Evolutionary conservation across 2,797 vertebrate genomes (phyloP).

Genomic region (Erpetoichthys calabaricus): DNA sequence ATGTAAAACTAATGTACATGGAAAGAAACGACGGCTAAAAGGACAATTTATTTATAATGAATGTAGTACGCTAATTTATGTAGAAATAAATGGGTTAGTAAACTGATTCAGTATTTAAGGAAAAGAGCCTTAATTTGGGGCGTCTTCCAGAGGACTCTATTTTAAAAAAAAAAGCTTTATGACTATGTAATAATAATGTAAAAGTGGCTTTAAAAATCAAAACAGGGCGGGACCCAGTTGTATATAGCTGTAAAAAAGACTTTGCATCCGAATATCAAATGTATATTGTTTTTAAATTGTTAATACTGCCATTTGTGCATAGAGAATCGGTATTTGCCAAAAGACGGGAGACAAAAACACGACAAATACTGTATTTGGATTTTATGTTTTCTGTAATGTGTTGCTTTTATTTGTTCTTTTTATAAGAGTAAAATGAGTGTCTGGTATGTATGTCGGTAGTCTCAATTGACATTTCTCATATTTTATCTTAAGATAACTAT

Average conservation of each 20-base stretch:
- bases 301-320: background rate
- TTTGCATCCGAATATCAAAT: conserved; percentile 17
- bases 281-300: background rate
- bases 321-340: no score
- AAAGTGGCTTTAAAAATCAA: conserved; percentile 5
- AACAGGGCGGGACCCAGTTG: conserved; percentile 50
- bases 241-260: conserved; percentile 31
- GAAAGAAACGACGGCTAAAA: no score
- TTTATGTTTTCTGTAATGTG: no score
- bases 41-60: no score
- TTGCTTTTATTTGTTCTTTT: no score
- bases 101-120: conserved; percentile 54
- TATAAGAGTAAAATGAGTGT: no score
- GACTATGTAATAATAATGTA: background rate
- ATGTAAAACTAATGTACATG: conserved; percentile 42
- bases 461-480: no score
- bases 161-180: conserved; percentile 10
- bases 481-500: no score
- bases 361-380: no score
- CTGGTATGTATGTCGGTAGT: no score
- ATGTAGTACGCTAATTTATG: conserved; percentile 4
- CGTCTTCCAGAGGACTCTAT: conserved; percentile 42
- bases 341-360: no score
- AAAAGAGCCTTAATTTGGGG: conserved; percentile 7
- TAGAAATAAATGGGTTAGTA: conserved; percentile 26